Base-by-base conservation (phyloP, 1,140 invertebrate genomes). In the Drosophila melanica region DNA sequence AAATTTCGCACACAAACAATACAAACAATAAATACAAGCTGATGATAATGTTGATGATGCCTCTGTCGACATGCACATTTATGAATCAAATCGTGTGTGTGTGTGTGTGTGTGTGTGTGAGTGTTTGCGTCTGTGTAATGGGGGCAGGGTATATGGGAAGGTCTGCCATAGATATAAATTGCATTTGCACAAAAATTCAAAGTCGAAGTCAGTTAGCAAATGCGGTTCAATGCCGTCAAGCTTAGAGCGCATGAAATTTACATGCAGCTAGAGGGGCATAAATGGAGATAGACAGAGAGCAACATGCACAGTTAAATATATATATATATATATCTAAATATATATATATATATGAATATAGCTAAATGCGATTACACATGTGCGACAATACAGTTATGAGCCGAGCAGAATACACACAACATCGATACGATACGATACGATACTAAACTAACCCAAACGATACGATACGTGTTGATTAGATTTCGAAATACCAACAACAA, bases 391-490 rank as follows among this genome's bases (percentile, higher is more conserved):
- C 64, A 84, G 77, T 77, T 71, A 71, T 72, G 58, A 70, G 27
- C 12, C 27, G 12, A n/a, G 12, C 60, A 64, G 37, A 53, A 4
- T 35, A 23, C 55, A 20, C 54, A 75, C 62, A 67, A 59, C 72
- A 68, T 60, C 50, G 71, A 76, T 60, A 10, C 33, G 33, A 35
- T 33, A 33, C 30, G 3, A 2, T 27, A 81, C 81, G 64, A 70
- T 77, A 68, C 54, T 74, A 81, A 53, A 37, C 67, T 50, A 70
- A 45, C 39, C 58, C 59, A 55, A 55, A 64, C 59, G 59, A 64
- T 50, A 64, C 79, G 84, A 87, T 79, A 87, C 60, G 79, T 84
- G 76, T 79, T 84, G 84, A 87, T 87, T 87, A 89, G 84, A 87
- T 87, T 87, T 89, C 84, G 79, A 89, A 58, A 75, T 39, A 55